phyloP scores from a whole-genome alignment of 1,140 invertebrate genomes.

The Linepithema humile region DNA sequence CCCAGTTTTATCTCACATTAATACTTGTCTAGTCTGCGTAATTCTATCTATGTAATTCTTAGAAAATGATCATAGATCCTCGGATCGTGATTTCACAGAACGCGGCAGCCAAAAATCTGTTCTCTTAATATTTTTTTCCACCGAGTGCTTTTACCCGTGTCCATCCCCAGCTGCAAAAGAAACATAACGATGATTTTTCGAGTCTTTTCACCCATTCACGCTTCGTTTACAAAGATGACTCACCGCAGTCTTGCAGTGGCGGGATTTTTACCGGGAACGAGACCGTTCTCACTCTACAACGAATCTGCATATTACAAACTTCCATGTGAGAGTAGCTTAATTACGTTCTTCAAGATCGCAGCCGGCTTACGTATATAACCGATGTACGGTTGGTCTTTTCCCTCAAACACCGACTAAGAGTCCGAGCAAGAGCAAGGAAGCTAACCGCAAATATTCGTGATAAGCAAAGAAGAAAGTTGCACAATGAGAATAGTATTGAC shows the following conservation, averaged over 20 bases:
- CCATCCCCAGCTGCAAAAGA: background rate
- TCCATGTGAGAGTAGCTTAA: slow-evolving; percentile 68
- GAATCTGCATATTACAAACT: slow-evolving; percentile 70
- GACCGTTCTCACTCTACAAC: slow-evolving; percentile 63
- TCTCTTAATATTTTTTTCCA: background rate
- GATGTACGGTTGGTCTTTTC: slow-evolving; percentile 73
- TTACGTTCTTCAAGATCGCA: slow-evolving; percentile 74
- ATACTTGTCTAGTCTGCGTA: no score
- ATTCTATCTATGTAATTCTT: background rate
- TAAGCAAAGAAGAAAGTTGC: background rate
- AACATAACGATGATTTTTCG: slow-evolving; percentile 9
- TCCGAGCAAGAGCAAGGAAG: slow-evolving; percentile 44
- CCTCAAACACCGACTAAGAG: slow-evolving; percentile 71
- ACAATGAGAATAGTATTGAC: slow-evolving; percentile 24
- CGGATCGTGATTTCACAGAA: background rate
- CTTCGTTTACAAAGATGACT: slow-evolving; percentile 49
- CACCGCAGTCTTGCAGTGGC: slow-evolving; percentile 30
- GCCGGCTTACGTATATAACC: slow-evolving; percentile 75
- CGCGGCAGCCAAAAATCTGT: background rate
- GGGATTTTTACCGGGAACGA: slow-evolving; percentile 44
- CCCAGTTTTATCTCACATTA: background rate
- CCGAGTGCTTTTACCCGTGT: background rate
- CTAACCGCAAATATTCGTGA: background rate
- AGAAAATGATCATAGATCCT: background rate
- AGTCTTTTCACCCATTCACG: slow-evolving; percentile 10